Conservation (phyloP, 2,797 vertebrate species). For the Pseudotriccus pelzelni region DNA sequence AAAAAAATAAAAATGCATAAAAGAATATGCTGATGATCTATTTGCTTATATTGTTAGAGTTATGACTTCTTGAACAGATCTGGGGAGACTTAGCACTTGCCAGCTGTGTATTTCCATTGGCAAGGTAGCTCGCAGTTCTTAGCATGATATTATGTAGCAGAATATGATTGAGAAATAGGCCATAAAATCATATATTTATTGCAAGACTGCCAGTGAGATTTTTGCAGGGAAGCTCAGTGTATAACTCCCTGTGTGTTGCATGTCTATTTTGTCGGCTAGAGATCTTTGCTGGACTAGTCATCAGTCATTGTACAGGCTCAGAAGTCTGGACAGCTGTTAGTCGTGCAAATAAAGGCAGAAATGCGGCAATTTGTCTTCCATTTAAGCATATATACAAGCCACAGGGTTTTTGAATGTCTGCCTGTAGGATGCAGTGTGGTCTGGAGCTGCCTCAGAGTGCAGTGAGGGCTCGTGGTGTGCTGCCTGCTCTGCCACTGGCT, state of each 20-base stretch:
- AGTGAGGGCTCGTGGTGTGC: accelerated
- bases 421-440: not conserved
- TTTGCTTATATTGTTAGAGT: conserved; percentile 71
- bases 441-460: not conserved
- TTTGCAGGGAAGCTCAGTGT: conserved; percentile 33
- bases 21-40: conserved; percentile 65
- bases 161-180: conserved; percentile 62
- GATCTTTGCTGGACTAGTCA: not conserved
- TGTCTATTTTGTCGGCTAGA: conserved; percentile 9
- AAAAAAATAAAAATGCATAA: not conserved
- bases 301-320: not conserved
- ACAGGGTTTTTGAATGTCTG: not conserved
- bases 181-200: conserved; percentile 64
- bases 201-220: conserved; percentile 15
- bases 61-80: conserved; percentile 62
- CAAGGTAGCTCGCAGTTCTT: conserved; percentile 54
- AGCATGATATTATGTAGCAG: conserved; percentile 54
- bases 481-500: not conserved
- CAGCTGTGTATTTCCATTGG: conserved; percentile 74
- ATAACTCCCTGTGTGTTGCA: not conserved
- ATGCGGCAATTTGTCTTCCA: not conserved
- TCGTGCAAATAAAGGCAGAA: conserved; percentile 21
- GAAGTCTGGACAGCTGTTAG: conserved; percentile 1
- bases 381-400: not conserved
- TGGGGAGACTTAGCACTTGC: conserved; percentile 54